Evolutionary conservation across 2,797 vertebrate species (phyloP), one percentile per base, ranked within the genome.

Genomic region (Coregonus ussuriensis): DNA sequence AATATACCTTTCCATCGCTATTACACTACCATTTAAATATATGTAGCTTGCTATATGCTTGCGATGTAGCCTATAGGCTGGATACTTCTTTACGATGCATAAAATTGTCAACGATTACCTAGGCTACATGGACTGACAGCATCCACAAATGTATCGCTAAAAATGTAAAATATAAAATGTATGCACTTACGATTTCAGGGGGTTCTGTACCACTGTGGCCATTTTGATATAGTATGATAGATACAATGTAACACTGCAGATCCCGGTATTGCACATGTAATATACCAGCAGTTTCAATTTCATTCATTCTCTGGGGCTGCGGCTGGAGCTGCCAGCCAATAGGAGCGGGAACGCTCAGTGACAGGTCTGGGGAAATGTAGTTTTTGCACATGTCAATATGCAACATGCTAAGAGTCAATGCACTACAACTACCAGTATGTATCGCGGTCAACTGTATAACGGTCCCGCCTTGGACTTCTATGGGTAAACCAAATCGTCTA

Each of bases 191-290:
- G 96, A 96, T 96, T 98, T 98, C 91, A 97, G 95, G 89, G 96
- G 96, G 93, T 97, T 98, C 94, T 98, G 97, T 91, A 98, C 95
- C 93, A 95, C 97, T 95, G 97, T 97, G 93, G 96, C 96, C 97
- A 98, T 98, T 95, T 96, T 96, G 95, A 93, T 95, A 93, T 92
- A 94, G 94, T 94, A 93, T 95, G 93, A 94, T 47, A 47, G 41
- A 47, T 92, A 94, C 92, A 95, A 92, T 94, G 94, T 94, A 95
- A 94, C 93, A 94, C 95, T 92, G 95, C 95, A 94, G 95, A 92
- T 93, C 94, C 93, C 94, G 91, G 94, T 93, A 93, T 95, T 95
- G 93, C 94, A 95, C 94, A 94, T 95, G 93, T 94, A 95, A 95
- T 95, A 95, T 95, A 95, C 92, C 94, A 93, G 94, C 94, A 94